phyloP scores from a whole-genome alignment of 2,797 vertebrate species.

The Pangasius macronema region DNA sequence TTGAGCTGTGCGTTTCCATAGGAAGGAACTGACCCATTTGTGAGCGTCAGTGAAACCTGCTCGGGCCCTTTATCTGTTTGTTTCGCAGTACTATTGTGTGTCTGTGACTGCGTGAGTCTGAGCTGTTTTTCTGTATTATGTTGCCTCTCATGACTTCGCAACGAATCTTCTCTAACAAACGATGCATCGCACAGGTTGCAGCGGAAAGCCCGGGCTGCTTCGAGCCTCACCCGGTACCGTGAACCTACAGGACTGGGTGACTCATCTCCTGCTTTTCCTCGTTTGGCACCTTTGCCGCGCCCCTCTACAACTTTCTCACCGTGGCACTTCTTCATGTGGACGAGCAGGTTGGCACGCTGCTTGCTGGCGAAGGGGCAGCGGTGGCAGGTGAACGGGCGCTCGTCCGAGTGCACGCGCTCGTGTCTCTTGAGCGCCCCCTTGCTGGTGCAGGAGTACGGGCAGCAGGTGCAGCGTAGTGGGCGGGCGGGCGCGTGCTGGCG shows the following conservation, averaged over 20 bases:
- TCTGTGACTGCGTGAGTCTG: constrained; percentile 46
- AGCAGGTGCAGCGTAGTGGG: constrained; percentile 86
- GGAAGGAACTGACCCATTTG: constrained; percentile 64
- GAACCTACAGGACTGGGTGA: constrained; percentile 72
- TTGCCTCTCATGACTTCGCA: constrained; percentile 93
- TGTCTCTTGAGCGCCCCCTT: constrained; percentile 90
- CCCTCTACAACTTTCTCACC: constrained; percentile 78
- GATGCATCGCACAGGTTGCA: constrained; percentile 88
- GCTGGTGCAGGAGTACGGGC: constrained; percentile 92
- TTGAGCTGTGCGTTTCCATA: constrained; percentile 83
- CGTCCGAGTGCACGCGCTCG: constrained; percentile 89
- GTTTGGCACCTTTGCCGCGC: constrained; percentile 58
- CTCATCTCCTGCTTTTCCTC: constrained; percentile 57
- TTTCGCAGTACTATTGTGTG: constrained; percentile 46
- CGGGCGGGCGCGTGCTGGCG: constrained; percentile 87
- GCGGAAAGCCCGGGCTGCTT: constrained; percentile 86
- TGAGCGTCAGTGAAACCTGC: constrained; percentile 72
- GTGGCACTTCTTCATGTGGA: constrained; percentile 89
- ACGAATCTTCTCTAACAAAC: constrained; percentile 93
- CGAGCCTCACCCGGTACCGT: constrained; percentile 86
- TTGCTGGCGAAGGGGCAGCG: constrained; percentile 91
- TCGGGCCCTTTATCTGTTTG: constrained; percentile 61
- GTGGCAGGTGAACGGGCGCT: constrained; percentile 89
- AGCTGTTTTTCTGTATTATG: constrained; percentile 76
- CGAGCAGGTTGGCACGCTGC: constrained; percentile 93